phyloP scores from a whole-genome alignment of 2,888 invertebrate genomes.

The Thysanoteuthis rhombus region DNA sequence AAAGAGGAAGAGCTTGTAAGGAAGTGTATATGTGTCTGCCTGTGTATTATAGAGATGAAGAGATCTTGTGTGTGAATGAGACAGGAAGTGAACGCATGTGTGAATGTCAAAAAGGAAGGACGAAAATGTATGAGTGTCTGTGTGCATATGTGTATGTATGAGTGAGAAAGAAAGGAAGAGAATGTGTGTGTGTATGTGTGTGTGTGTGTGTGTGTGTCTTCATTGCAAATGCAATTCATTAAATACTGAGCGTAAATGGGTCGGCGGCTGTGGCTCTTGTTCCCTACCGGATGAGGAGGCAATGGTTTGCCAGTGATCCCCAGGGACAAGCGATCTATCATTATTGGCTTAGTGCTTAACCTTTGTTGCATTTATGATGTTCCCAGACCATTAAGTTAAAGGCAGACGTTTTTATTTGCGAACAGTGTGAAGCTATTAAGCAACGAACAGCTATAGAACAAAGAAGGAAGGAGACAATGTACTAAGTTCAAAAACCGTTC shows the following conservation, averaged over 20 bases:
- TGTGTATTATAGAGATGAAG: too few species aligned
- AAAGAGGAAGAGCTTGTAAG: too few species aligned
- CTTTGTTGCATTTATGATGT: background rate
- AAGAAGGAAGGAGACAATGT: background rate
- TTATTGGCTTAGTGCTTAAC: conserved; percentile 12
- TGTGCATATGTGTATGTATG: background rate
- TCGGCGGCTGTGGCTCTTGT: background rate
- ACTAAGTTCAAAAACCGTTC: too few species aligned
- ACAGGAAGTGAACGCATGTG: background rate
- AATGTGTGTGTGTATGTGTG: background rate
- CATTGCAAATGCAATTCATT: background rate
- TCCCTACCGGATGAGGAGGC: background rate
- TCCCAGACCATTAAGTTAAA: background rate
- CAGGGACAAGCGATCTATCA: background rate
- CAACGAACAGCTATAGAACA: background rate
- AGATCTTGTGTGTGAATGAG: too few species aligned
- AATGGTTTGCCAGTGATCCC: background rate
- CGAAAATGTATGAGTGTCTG: background rate
- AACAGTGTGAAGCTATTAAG: conserved; percentile 12
- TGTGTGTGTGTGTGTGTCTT: background rate
- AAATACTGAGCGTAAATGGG: background rate
- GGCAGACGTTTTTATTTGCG: conserved; percentile 12
- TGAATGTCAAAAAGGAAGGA: background rate
- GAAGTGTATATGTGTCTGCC: too few species aligned
- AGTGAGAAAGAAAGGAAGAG: background rate